Evolutionary conservation across 2,888 invertebrate species (phyloP), one percentile per base, ranked within the genome.

Genomic region (Hirudinaria manillensis): DNA sequence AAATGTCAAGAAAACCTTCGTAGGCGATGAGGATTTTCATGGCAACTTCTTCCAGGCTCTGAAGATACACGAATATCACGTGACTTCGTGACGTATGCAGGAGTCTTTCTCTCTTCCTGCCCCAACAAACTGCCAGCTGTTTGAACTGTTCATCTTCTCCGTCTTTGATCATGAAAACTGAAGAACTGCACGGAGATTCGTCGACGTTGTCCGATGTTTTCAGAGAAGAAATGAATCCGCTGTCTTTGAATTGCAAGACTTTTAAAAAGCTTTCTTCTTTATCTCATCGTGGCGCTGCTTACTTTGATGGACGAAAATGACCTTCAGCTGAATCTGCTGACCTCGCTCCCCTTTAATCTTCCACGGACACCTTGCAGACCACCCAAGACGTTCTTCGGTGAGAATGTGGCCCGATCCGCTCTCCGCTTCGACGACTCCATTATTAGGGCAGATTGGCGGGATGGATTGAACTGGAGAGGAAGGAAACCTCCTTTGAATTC

Each of bases 251-350:
- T 61, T 61, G 29, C 29, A 29, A 61, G 29, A 61, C 24, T 61
- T 61, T 56, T 61, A 24, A 61, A 61, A 61, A 61, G 61, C 29
- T 61, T 61, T 53, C 29, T 19, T 61, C 61, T 29, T 29, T 27
- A 27, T 61, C 29, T 61, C 29, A 27, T 16, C 24, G 3, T 61
- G 45, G 13, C 16, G 45, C 45, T 45, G 45, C 45, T 45, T 61
- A 61, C 61, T 61, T 61, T 61, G 61, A 61, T 61, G 61, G 24
- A 61, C 61, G 29, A 61, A 61, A 61, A 61, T 61, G 29, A 61
- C 29, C 29, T 61, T 61, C 24, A 61, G 24, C 24, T 21, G 61
- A 61, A 61, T 61, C 61, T 61, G 61, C 29, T 61, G 61, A 27
- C 61, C 61, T 61, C 29, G 24, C 19, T 61, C 61, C 6, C 24